These are phyloP conservation scores for Fopius arisanus DNA, from an alignment of 1,140 invertebrate species.

Conservation along the genomic window DNA sequence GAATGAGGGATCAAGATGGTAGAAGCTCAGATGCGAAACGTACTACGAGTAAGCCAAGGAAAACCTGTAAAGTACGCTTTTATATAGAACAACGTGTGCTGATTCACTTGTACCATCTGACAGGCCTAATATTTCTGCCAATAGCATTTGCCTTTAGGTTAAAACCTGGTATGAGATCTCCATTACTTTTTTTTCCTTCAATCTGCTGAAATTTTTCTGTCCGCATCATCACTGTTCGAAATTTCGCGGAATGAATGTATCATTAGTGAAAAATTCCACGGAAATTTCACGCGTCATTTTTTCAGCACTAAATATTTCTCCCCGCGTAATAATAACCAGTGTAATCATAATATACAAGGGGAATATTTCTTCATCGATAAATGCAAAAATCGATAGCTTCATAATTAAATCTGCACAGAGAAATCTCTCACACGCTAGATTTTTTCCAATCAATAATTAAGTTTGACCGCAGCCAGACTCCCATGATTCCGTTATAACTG, in stretches of 20 bases:
- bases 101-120: neutral
- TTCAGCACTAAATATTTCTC: too few species aligned
- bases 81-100: neutral
- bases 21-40: constrained; percentile 13
- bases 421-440: too few species aligned
- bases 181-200: neutral
- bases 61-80: constrained; percentile 2
- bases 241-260: too few species aligned
- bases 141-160: neutral
- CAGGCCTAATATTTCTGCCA: neutral
- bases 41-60: constrained; percentile 1
- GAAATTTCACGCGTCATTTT: too few species aligned
- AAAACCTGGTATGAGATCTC: neutral
- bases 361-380: too few species aligned
- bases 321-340: too few species aligned
- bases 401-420: too few species aligned
- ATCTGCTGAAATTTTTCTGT: too few species aligned
- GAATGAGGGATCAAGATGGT: neutral
- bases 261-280: too few species aligned
- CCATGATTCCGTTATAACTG: neutral
- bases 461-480: neutral
- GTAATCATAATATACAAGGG: too few species aligned
- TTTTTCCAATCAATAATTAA: neutral
- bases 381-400: too few species aligned
- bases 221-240: too few species aligned